Evolutionary conservation across 30 jellyfish, hydroid and myxozoan genomes (phyloP).

Genomic region (Turritopsis rubra): DNA sequence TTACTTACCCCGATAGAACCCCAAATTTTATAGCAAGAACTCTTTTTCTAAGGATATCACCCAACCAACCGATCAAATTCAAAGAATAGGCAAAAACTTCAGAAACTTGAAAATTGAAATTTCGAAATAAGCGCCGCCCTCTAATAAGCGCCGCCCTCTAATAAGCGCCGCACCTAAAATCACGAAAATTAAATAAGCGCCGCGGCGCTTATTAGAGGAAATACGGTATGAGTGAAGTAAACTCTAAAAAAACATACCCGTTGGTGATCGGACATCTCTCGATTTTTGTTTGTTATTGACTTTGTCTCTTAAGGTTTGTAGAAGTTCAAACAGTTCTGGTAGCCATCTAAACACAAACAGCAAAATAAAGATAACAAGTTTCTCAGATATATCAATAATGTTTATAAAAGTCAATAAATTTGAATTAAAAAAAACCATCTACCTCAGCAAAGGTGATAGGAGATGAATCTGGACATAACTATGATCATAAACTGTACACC

Average conservation of each 20-base stretch:
- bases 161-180: too few species aligned
- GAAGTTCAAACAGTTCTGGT: slow-evolving; percentile 59
- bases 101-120: too few species aligned
- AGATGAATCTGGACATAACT: slow-evolving; percentile 70
- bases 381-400: neutral
- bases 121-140: too few species aligned
- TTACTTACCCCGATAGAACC: too few species aligned
- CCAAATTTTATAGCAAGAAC: too few species aligned
- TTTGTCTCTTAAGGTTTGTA: slow-evolving; percentile 23
- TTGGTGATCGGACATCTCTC: slow-evolving; percentile 30
- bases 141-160: too few species aligned
- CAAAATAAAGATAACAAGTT: neutral
- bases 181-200: too few species aligned
- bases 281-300: slow-evolving; percentile 30
- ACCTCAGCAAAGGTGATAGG: slow-evolving; percentile 76
- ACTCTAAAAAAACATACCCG: slow-evolving; percentile 34
- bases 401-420: neutral
- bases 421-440: neutral
- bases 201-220: neutral
- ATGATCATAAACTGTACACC: slow-evolving; percentile 82
- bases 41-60: too few species aligned
- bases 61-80: too few species aligned
- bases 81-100: too few species aligned
- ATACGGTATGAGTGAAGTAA: neutral
- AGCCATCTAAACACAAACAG: slow-evolving; percentile 46